Conservation (phyloP, 2,113 vertebrate genomes). For the Phrynosoma blainvillii region DNA sequence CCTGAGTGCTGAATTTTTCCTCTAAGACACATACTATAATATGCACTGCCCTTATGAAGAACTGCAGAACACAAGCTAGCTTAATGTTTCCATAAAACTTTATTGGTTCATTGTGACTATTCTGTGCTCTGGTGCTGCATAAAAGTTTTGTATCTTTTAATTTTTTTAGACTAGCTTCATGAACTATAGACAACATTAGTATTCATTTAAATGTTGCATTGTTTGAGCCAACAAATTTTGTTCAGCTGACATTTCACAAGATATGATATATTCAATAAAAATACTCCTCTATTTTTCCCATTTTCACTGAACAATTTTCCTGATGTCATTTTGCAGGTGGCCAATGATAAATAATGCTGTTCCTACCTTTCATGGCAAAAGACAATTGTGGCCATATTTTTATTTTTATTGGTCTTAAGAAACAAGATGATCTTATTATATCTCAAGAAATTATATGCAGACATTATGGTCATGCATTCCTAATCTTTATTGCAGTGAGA, state of each 20-base stretch:
- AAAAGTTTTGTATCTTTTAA: neutral
- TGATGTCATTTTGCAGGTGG: too few relatives aligned
- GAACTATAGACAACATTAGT: rapidly evolving
- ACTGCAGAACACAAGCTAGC: neutral
- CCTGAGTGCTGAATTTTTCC: neutral
- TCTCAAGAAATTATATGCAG: neutral
- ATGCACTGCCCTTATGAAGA: neutral
- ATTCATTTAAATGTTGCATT: slow-evolving; percentile 1
- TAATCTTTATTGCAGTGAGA: neutral
- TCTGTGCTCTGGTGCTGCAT: neutral
- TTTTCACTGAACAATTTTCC: too few relatives aligned
- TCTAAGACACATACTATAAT: neutral
- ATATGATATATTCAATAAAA: slow-evolving; percentile 5
- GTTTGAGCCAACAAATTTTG: slow-evolving; percentile 27
- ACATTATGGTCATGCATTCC: neutral
- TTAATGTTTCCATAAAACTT: neutral
- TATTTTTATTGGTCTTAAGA: neutral
- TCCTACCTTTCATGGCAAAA: neutral
- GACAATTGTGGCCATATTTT: neutral
- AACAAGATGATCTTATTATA: neutral
- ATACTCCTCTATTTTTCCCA: too few relatives aligned
- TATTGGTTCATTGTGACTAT: neutral
- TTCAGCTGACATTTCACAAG: slow-evolving; percentile 25
- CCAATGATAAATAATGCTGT: neutral
- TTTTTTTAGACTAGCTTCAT: neutral